A percentile compares a stretch with the other conserved stretches of the same genome.
Evolutionary conservation across 2,888 invertebrate genomes (phyloP).

Genomic region (Cephalotes varians): DNA sequence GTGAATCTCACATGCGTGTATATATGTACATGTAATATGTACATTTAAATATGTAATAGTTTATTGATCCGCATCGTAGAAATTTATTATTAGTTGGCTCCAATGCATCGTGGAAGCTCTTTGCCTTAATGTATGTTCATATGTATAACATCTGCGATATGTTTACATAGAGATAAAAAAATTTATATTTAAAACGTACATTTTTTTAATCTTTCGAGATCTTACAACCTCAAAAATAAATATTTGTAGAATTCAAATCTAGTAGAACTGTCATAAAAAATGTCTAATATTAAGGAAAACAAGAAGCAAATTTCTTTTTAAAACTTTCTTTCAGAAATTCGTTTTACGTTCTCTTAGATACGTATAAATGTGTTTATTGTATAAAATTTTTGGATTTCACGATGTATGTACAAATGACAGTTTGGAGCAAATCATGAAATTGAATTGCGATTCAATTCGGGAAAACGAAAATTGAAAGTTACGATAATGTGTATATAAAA

Average conservation of each 20-base stretch:
- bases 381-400: constrained; percentile 7
- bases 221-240: neutral
- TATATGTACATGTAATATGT: constrained; percentile 19
- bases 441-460: constrained; percentile 1
- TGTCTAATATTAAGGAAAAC: neutral
- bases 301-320: neutral
- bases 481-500: constrained; percentile 12
- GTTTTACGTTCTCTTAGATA: neutral
- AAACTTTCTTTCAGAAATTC: neutral
- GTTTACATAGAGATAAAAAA: no score
- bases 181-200: neutral
- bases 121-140: neutral
- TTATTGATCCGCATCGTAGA: constrained; percentile 28
- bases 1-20: constrained; percentile 17
- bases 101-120: constrained; percentile 20
- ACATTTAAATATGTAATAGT: constrained; percentile 26
- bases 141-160: no score
- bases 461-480: constrained; percentile 9
- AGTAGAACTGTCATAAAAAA: neutral
- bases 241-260: neutral
- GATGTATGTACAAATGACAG: constrained; percentile 17
- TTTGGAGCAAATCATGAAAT: neutral
- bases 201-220: neutral
- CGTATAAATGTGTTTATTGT: neutral
- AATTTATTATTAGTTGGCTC: constrained; percentile 1